Base-by-base conservation (phyloP, 2,888 invertebrate species). In the Caradrina kadenii region DNA sequence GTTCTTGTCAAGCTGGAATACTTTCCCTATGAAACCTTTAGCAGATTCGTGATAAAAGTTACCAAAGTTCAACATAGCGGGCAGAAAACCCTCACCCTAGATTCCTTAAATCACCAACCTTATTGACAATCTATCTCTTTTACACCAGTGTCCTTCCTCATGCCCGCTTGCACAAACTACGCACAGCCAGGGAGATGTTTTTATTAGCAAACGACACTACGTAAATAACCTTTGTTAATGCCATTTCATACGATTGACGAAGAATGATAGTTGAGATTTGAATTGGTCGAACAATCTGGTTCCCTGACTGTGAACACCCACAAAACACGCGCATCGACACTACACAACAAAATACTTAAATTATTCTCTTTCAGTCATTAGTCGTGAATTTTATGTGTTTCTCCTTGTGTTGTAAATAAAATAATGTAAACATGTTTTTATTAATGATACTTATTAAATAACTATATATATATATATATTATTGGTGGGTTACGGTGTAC, bases 371-470 rank as follows among this genome's bases (percentile, higher is more conserved):
- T 45, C 45, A 1, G 17, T 45, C 17, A 45, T 17, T 2, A 17
- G 17, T 17, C 2, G 6, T 13, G 8, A 54, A 15, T n/a, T 21
- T 59, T 68, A 74, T 77, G 71, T 71, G 74, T 74, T 79, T 78
- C 73, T 50, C 45, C 63, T 31, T 60, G 39, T 35, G 56, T 70
- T 83, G 87, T 86, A 86, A 78, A 85, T 87, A 86, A 70, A 71
- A 58, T 73, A 70, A 78, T 82, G 79, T 85, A 81, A 69, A 64
- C 70, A 75, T 69, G 54, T 56, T 70, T 60, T 69, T 59, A 60
- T 64, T 66, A 42, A 56, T 42, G 49, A 65, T 22, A 60, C n/a
- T 55, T 60, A 76, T 39, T 54, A 61, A 66, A 19, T 73, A 64
- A 53, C 22, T 63, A 54, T 56, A 54, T 59, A 53, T 48, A 53